Conservation (phyloP, 2,888 invertebrate genomes). For the Plebejus anna region DNA sequence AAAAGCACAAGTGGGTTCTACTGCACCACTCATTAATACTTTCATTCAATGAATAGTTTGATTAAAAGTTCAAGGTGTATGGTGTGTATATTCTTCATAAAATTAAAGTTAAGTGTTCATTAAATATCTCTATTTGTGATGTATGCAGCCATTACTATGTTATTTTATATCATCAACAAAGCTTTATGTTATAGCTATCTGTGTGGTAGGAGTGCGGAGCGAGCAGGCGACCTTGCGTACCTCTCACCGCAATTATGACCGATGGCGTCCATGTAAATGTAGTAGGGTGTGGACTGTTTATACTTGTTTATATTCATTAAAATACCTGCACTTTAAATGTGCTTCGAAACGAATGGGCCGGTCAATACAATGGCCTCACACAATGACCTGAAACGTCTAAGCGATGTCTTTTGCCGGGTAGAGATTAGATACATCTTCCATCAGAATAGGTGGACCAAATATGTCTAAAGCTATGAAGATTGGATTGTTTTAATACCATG, state of each 20-base stretch:
- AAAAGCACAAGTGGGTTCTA: neutral
- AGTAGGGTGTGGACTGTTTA: conserved; percentile 7
- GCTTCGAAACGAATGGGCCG: too few relatives aligned
- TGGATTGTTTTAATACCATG: too few relatives aligned
- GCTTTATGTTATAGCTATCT: neutral
- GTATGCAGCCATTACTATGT: neutral
- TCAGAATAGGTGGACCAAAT: too few relatives aligned
- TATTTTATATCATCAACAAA: neutral
- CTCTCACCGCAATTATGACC: conserved; percentile 14
- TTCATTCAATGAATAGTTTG: too few relatives aligned
- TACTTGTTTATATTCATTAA: neutral
- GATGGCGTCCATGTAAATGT: conserved; percentile 12
- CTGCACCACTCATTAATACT: too few relatives aligned
- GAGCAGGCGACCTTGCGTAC: neutral
- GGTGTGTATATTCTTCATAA: too few relatives aligned
- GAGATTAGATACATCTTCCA: too few relatives aligned
- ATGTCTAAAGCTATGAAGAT: too few relatives aligned
- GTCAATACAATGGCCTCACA: too few relatives aligned
- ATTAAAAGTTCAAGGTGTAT: too few relatives aligned
- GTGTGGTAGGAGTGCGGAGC: neutral
- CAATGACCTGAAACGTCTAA: too few relatives aligned
- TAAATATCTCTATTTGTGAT: neutral
- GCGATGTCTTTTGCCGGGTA: too few relatives aligned
- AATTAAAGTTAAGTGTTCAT: neutral
- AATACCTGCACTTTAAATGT: neutral